These are phyloP conservation scores for Sphaerophoria taeniata DNA, from an alignment of 2,888 invertebrate genomes.

Conservation along the genomic window DNA sequence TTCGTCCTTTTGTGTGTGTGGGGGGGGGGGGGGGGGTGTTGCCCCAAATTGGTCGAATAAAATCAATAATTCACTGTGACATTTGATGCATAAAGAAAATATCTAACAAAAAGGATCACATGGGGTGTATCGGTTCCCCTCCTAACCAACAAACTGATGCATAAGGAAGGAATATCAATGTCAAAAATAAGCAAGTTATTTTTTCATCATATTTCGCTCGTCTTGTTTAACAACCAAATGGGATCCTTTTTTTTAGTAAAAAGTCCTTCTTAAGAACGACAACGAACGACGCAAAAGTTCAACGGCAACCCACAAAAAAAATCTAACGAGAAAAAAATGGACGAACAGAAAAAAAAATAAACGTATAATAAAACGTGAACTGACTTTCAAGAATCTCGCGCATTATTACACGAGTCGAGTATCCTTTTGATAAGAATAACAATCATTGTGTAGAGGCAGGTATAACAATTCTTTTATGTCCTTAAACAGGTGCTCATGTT, in stretches of 20 bases:
- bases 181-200: conserved; percentile 30
- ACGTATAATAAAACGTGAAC: conserved; percentile 22
- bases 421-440: conserved; percentile 47
- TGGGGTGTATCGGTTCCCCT: no score
- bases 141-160: no score
- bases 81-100: conserved; percentile 18
- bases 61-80: conserved; percentile 40
- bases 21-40: neutral
- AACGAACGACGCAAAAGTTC: neutral
- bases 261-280: conserved; percentile 20
- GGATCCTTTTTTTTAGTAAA: conserved; percentile 34
- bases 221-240: conserved; percentile 12
- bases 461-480: conserved; percentile 42
- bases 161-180: conserved; percentile 20
- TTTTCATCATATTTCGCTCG: neutral
- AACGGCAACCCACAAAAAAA: conserved; percentile 21
- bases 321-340: conserved; percentile 10
- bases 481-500: conserved; percentile 45
- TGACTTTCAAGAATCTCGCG: conserved; percentile 47
- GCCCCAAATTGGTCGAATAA: conserved; percentile 16
- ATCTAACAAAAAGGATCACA: neutral
- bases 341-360: conserved; percentile 12
- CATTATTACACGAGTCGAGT: conserved; percentile 44
- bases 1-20: neutral
- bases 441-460: conserved; percentile 28